Conservation (phyloP, 30 jellyfish, hydroid and myxozoan genomes). For the Chrysaora quinquecirrha region DNA sequence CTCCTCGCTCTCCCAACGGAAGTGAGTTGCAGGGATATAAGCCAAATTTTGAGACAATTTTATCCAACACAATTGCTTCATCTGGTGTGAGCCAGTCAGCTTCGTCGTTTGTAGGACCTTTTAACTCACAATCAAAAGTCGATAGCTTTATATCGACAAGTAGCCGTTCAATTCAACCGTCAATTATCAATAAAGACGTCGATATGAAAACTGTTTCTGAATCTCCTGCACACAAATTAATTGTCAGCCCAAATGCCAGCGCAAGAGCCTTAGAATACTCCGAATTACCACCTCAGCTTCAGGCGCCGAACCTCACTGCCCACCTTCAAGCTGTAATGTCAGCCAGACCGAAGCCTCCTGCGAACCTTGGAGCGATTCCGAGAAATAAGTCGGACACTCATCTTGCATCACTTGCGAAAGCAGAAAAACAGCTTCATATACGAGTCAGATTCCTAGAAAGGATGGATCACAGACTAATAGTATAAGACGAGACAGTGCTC, state of each 20-base stretch:
- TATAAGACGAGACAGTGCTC: not conserved
- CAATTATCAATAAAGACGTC: not conserved
- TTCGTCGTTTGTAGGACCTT: not conserved
- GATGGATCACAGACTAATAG: conserved; percentile 13
- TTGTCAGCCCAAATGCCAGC: conserved; percentile 47
- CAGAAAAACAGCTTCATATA: too few relatives aligned
- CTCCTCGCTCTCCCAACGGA: not conserved
- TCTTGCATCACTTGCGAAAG: conserved; percentile 21
- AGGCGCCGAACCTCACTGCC: conserved; percentile 98
- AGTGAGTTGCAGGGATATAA: not conserved
- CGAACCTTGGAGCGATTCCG: conserved; percentile 39
- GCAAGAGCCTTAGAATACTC: conserved; percentile 46
- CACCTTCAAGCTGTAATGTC: conserved; percentile 94
- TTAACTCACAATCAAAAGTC: not conserved
- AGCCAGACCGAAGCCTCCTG: conserved; percentile 41
- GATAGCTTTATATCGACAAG: not conserved
- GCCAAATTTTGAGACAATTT: conserved; percentile 52
- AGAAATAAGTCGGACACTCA: conserved; percentile 75
- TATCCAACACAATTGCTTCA: conserved; percentile 58
- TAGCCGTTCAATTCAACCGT: not conserved
- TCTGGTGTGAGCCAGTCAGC: conserved; percentile 7
- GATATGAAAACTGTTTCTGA: conserved; percentile 9
- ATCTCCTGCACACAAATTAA: conserved; percentile 33
- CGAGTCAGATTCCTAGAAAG: too few relatives aligned
- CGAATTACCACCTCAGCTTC: conserved; percentile 97